A percentile compares a stretch with the other conserved stretches of the same genome.
Evolutionary conservation across 2,797 vertebrate species (phyloP).

Genomic region (Telmatherina bonti): DNA sequence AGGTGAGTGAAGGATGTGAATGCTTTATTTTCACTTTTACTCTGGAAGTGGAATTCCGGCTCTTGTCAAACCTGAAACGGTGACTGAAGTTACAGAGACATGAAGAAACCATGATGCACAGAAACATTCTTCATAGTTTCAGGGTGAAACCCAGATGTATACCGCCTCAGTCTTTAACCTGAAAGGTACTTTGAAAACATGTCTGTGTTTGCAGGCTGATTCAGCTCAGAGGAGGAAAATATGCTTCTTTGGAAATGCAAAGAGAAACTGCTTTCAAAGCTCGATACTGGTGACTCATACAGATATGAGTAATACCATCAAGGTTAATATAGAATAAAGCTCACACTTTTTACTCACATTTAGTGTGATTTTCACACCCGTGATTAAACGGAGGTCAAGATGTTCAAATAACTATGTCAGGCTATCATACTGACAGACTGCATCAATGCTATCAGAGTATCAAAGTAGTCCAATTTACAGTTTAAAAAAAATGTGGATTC

Average conservation of each 20-base stretch:
- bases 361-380: too few species aligned
- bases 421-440: too few species aligned
- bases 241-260: slow-evolving; percentile 11
- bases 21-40: too few species aligned
- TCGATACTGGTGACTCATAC: neutral
- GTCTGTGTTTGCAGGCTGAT: slow-evolving; percentile 17
- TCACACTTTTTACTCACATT: too few species aligned
- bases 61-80: too few species aligned
- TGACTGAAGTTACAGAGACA: neutral
- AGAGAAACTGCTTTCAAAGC: slow-evolving; percentile 7
- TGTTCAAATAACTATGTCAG: too few species aligned
- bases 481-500: neutral
- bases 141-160: neutral
- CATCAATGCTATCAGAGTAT: neutral
- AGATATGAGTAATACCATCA: neutral
- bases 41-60: too few species aligned
- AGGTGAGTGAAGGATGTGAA: slow-evolving; percentile 54
- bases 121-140: slow-evolving; percentile 23
- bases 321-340: slow-evolving; percentile 12
- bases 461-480: neutral
- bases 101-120: slow-evolving; percentile 1
- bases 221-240: too few species aligned
- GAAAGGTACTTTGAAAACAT: slow-evolving; percentile 22
- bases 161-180: slow-evolving; percentile 24
- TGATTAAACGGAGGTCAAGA: too few species aligned